These are phyloP conservation scores for Pachliopta kotzebuea DNA, from an alignment of 2,888 invertebrate species.

Conservation along the genomic window DNA sequence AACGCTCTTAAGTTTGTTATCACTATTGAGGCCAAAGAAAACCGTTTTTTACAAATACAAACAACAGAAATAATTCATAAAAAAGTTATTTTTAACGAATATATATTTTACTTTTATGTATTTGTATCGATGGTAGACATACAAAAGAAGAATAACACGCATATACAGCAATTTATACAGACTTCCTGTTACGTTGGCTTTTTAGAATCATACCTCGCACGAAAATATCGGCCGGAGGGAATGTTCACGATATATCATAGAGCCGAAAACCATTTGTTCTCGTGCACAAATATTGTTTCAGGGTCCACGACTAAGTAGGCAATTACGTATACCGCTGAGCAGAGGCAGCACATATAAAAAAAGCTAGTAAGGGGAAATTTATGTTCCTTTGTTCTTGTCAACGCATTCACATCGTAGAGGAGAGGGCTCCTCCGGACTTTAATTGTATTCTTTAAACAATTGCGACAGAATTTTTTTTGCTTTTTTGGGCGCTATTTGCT, in stretches of 20 bases:
- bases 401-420: background rate
- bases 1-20: too few relatives aligned
- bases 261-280: constrained; percentile 21
- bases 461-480: too few relatives aligned
- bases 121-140: background rate
- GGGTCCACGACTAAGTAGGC: constrained; percentile 23
- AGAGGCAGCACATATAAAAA: constrained; percentile 11
- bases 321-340: constrained; percentile 25
- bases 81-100: too few relatives aligned
- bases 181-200: background rate
- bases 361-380: constrained; percentile 18
- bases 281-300: constrained; percentile 24
- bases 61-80: too few relatives aligned
- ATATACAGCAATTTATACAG: background rate
- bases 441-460: background rate
- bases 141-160: background rate
- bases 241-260: constrained; percentile 17
- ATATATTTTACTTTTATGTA: too few relatives aligned
- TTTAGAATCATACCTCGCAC: constrained; percentile 3
- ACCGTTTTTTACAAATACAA: too few relatives aligned
- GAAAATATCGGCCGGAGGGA: constrained; percentile 9
- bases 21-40: too few relatives aligned
- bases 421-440: background rate
- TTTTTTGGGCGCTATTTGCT: too few relatives aligned
- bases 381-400: constrained; percentile 15